These are phyloP conservation scores for Triplophysa siluroides DNA, from an alignment of 2,113 vertebrate species.

Conservation along the genomic window DNA sequence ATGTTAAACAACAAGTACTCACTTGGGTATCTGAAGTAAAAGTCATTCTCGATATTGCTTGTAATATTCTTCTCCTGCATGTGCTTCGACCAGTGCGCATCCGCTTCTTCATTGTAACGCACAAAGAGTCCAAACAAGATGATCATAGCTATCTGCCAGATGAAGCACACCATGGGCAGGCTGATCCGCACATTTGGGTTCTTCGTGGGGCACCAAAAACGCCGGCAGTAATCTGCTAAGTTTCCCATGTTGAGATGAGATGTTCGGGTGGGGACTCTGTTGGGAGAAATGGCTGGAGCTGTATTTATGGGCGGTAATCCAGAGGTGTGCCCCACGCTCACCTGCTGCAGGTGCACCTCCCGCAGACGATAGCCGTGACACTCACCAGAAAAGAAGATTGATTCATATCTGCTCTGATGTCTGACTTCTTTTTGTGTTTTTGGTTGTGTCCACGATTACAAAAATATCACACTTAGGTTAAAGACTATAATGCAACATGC, in stretches of 20 bases:
- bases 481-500: neutral
- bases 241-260: conserved; percentile 65
- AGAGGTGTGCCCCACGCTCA: conserved; percentile 49
- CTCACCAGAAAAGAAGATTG: conserved; percentile 38
- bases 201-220: conserved; percentile 62
- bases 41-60: conserved; percentile 88
- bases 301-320: conserved; percentile 35
- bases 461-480: neutral
- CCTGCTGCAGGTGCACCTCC: conserved; percentile 14
- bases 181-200: conserved; percentile 84
- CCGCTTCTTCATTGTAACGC: conserved; percentile 78
- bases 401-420: conserved; percentile 41
- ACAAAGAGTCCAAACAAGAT: conserved; percentile 90
- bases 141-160: conserved; percentile 87
- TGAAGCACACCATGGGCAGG: conserved; percentile 81
- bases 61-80: conserved; percentile 70
- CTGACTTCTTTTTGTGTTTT: neutral
- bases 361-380: conserved; percentile 19
- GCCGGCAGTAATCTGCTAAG: conserved; percentile 30
- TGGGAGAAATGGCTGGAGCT: neutral
- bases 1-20: conserved; percentile 69
- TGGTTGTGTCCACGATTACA: neutral
- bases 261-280: neutral
- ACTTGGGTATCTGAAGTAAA: conserved; percentile 98
- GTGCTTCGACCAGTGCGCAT: conserved; percentile 72